Conservation (phyloP, 2,888 invertebrate genomes). For the Patella depressa region DNA sequence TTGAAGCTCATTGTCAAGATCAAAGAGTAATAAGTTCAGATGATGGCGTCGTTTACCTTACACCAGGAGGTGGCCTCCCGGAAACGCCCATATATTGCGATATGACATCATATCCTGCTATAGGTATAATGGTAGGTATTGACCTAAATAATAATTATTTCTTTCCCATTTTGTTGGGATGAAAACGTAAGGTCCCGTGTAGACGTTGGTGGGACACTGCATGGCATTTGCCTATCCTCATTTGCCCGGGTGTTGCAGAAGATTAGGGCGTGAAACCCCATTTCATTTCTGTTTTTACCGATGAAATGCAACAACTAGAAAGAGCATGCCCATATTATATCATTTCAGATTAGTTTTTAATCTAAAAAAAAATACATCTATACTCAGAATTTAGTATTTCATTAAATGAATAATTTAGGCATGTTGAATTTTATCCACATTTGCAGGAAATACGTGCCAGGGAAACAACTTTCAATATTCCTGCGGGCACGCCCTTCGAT, state of each 20-base stretch:
- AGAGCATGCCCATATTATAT: no score
- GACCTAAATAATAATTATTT: no score
- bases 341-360: background rate
- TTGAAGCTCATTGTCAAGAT: background rate
- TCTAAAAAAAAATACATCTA: background rate
- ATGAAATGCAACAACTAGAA: no score
- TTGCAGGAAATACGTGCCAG: slow-evolving; percentile 6
- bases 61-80: background rate
- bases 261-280: no score
- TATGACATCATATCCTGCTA: slow-evolving; percentile 28
- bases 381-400: background rate
- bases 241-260: no score
- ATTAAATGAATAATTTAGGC: no score
- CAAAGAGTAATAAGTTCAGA: background rate
- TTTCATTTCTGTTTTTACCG: no score
- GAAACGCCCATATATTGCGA: slow-evolving; percentile 29
- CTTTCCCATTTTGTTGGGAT: no score
- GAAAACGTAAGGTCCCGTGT: no score
- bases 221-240: no score
- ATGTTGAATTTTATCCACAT: no score
- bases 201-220: no score
- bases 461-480: slow-evolving; percentile 14
- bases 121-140: slow-evolving; percentile 31
- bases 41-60: background rate
- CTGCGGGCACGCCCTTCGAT: background rate